phyloP scores from a whole-genome alignment of 1,140 invertebrate genomes.

The Drosophila varians region DNA sequence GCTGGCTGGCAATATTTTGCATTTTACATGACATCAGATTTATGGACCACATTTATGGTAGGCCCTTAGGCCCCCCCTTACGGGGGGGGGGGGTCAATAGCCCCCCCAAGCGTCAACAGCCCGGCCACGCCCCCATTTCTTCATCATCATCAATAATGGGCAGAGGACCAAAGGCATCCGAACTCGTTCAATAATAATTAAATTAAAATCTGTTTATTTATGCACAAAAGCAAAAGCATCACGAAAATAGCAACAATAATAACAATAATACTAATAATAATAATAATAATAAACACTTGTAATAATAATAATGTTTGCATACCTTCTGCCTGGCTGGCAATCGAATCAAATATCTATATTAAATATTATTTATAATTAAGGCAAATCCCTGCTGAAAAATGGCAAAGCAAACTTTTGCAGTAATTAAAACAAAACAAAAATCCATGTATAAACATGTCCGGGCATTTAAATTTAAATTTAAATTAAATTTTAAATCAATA shows the following conservation, averaged over 20 bases:
- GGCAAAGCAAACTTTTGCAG: constrained; percentile 16
- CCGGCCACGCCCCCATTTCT: constrained; percentile 1
- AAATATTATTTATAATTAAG: constrained; percentile 72
- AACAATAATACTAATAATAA: constrained; percentile 69
- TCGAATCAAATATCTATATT: constrained; percentile 65
- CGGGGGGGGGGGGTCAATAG: too few relatives aligned
- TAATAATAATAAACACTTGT: constrained; percentile 64
- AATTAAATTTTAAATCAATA: constrained; percentile 33
- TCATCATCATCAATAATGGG: constrained; percentile 35
- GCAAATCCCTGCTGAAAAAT: constrained; percentile 12
- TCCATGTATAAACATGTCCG: constrained; percentile 14
- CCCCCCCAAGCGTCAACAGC: too few relatives aligned
- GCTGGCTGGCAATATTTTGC: constrained; percentile 36
- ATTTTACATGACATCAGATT: constrained; percentile 62
- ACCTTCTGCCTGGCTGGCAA: constrained; percentile 18
- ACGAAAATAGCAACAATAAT: constrained; percentile 48
- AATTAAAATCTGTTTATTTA: constrained; percentile 65
- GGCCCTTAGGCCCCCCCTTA: not conserved
- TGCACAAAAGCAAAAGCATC: constrained; percentile 26
- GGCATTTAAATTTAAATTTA: constrained; percentile 18
- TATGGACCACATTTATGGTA: constrained; percentile 44
- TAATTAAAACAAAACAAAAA: constrained; percentile 46
- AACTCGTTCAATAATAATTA: constrained; percentile 56
- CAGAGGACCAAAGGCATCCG: constrained; percentile 11
- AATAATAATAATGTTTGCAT: constrained; percentile 45